Evolutionary conservation across 2,113 vertebrate genomes (phyloP).

Genomic region (Gallinago undulata): DNA sequence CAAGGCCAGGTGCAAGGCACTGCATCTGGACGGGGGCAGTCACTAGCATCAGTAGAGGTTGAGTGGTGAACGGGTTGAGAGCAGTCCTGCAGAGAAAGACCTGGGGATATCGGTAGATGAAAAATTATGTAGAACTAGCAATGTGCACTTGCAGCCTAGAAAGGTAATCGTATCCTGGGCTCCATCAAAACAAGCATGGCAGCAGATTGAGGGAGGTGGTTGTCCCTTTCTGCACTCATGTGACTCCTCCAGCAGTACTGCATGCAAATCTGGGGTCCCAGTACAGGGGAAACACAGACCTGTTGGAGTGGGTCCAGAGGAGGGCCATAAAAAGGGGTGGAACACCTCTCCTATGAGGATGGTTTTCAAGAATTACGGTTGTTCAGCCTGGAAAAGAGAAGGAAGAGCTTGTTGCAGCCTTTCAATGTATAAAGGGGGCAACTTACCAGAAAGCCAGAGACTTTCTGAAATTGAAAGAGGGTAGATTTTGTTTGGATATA

Average conservation of each 20-base stretch:
- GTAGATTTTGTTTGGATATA: not conserved
- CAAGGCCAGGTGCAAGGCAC: not conserved
- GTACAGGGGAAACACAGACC: not conserved
- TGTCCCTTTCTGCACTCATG: not conserved
- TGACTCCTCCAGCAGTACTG: not conserved
- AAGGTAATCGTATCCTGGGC: not conserved
- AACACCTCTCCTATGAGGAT: not conserved
- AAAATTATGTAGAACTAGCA: not conserved
- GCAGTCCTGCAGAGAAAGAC: not conserved
- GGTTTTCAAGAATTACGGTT: not conserved
- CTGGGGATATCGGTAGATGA: not conserved
- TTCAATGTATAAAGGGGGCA: not conserved
- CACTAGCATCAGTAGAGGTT: not conserved
- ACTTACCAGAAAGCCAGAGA: not conserved
- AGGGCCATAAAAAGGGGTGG: not conserved
- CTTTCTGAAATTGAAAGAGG: not conserved
- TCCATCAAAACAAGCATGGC: not conserved
- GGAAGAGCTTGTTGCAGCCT: not conserved
- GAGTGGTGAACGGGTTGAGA: not conserved
- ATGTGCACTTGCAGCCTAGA: not conserved
- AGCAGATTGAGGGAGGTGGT: not conserved
- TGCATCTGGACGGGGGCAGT: not conserved
- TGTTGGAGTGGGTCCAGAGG: not conserved
- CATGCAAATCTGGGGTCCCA: not conserved
- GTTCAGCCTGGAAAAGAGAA: not conserved